Base-by-base conservation (phyloP, 2,113 vertebrate species). In the Aythya baeri region DNA sequence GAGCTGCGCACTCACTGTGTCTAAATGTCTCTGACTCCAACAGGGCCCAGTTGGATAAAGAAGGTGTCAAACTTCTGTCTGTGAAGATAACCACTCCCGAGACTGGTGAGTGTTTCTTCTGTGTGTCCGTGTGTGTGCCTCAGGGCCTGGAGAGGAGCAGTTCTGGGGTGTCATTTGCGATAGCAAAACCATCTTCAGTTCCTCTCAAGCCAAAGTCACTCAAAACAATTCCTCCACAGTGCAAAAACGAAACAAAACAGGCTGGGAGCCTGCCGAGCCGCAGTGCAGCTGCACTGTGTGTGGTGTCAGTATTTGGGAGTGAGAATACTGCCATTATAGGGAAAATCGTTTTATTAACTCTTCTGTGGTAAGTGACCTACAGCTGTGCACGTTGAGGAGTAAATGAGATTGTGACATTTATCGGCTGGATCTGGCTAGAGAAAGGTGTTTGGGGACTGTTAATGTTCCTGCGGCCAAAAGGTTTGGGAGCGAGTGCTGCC, bases 51-150 rank as follows among this genome's bases (percentile, higher is more conserved):
- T 97, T 97, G 2, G 97, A 98, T 71, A 98, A 98, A 95, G 98
- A 98, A 91, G 98, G 97, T 59, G 98, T 98, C 87, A 98, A 98
- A 91, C 97, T 98, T 86, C 97, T 98, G 94, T 98, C 98, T 41
- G 97, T 98, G 80, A 98, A 98, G 95, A 97, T 98, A 65, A 97
- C 98, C 76, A 97, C 97, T 95, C 18, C 97, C 20, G 98, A 98
- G 89, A 88, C 96, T 86, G 98, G 98, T 98, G 96, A 97, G 98
- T 86, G 52, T 65, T 83, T 49, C 36, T 17, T 29, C 38, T 77
- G 14, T 49, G 25, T 72, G 20, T 61, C 9, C 25, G 11, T 87
- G 21, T 82, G 43, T 67, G 6, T 50, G 5, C 41, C 18, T 59
- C 52, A 58, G 54, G 87, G 49, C 18, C 20, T 62, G 49, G 31